Conservation (phyloP, 2,113 vertebrate species). For the Sphyrna mokarran region DNA sequence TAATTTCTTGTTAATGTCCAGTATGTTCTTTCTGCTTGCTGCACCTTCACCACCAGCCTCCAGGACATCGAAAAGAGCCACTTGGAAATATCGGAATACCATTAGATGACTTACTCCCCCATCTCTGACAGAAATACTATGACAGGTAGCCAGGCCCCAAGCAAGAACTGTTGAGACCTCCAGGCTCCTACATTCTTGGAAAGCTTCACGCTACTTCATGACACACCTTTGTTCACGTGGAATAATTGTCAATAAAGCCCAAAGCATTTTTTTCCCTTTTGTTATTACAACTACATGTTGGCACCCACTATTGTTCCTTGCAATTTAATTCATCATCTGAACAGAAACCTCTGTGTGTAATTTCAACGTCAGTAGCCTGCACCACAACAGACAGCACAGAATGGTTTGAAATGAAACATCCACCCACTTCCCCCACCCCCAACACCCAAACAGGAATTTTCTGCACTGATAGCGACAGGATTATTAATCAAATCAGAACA, state of each 20-base stretch:
- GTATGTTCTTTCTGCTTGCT: neutral
- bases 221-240: neutral
- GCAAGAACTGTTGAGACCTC: neutral
- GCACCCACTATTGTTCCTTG: neutral
- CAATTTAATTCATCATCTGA: neutral
- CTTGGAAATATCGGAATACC: neutral
- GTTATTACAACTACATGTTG: conserved; percentile 3
- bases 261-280: neutral
- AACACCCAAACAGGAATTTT: neutral
- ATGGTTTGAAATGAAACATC: neutral
- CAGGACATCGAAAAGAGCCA: too few relatives aligned
- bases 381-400: neutral
- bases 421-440: too few relatives aligned
- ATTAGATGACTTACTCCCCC: neutral
- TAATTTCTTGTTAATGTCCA: neutral
- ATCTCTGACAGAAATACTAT: neutral
- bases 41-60: neutral
- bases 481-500: neutral
- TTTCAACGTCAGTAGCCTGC: neutral
- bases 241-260: conserved; percentile 26
- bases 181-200: neutral
- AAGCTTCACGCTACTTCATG: neutral
- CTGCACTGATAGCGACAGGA: neutral
- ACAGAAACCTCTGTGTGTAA: neutral
- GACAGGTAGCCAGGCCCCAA: conserved; percentile 13